phyloP scores from a whole-genome alignment of 2,113 vertebrate species.

The Rhinopomastus cyanomelas region DNA sequence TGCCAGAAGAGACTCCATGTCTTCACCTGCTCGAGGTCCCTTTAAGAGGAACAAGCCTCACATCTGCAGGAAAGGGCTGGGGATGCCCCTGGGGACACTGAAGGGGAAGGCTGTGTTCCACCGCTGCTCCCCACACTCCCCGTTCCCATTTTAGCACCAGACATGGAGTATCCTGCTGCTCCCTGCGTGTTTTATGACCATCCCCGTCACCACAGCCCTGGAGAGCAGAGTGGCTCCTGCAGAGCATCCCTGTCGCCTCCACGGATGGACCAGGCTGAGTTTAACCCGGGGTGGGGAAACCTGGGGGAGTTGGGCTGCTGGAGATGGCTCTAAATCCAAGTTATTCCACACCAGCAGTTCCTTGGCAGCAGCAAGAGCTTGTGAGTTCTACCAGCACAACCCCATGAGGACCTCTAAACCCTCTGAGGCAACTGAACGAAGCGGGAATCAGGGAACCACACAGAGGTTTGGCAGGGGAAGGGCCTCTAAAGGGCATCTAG shows the following conservation, averaged over 20 bases:
- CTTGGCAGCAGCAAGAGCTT: background rate
- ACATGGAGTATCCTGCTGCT: accelerated
- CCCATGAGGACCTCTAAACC: background rate
- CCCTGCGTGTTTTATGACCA: background rate
- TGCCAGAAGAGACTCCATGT: background rate
- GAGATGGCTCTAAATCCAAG: background rate
- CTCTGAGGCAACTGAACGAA: too few relatives aligned
- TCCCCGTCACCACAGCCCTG: background rate
- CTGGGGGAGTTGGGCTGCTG: background rate
- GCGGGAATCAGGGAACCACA: too few relatives aligned
- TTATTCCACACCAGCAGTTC: background rate
- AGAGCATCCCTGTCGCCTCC: background rate
- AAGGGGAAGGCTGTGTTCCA: background rate
- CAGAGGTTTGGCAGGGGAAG: too few relatives aligned
- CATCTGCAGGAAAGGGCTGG: background rate
- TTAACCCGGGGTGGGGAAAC: accelerated
- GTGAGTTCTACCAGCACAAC: background rate
- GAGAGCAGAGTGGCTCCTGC: background rate
- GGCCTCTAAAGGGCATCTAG: too few relatives aligned
- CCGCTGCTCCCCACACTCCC: background rate
- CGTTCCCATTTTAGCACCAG: background rate
- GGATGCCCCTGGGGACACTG: background rate
- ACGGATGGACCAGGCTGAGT: accelerated
- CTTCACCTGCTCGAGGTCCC: background rate
- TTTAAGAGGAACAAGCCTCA: too few relatives aligned